Evolutionary conservation across 2,888 invertebrate species (phyloP).

Genomic region (Sialis lutaria): DNA sequence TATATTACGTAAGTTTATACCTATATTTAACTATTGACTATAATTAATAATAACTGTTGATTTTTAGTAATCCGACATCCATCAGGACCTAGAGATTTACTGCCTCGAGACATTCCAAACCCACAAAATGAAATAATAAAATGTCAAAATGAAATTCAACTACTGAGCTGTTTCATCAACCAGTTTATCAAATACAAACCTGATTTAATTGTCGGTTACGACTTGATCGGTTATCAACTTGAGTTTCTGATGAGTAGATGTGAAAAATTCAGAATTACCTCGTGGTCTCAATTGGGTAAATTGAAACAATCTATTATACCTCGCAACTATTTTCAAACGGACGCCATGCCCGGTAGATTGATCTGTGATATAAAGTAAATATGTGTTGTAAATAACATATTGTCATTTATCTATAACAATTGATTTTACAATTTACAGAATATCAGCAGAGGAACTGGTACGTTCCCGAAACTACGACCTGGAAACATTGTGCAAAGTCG

Average conservation of each 20-base stretch:
- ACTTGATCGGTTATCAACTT: slow-evolving; percentile 76
- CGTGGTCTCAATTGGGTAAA: slow-evolving; percentile 83
- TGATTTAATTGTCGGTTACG: slow-evolving; percentile 88
- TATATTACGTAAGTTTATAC: too few relatives aligned
- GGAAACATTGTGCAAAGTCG: slow-evolving; percentile 54
- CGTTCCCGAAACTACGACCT: slow-evolving; percentile 85
- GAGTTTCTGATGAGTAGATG: slow-evolving; percentile 80
- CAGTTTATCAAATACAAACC: slow-evolving; percentile 79
- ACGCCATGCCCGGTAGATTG: slow-evolving; percentile 57
- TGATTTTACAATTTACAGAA: too few relatives aligned
- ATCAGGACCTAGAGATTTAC: slow-evolving; percentile 62
- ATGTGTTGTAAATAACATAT: too few relatives aligned
- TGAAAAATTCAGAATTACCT: slow-evolving; percentile 50
- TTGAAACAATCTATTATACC: slow-evolving; percentile 45
- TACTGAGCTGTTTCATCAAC: slow-evolving; percentile 73
- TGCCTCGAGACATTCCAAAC: slow-evolving; percentile 52
- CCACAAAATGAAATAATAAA: slow-evolving; percentile 42
- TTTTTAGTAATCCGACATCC: slow-evolving; percentile 66
- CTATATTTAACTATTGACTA: too few relatives aligned
- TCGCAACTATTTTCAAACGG: slow-evolving; percentile 15
- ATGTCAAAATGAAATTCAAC: slow-evolving; percentile 71
- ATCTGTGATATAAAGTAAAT: slow-evolving; percentile 84
- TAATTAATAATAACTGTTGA: too few relatives aligned
- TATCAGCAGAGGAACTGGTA: slow-evolving; percentile 73
- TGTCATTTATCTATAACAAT: too few relatives aligned